phyloP scores from a whole-genome alignment of 2,888 invertebrate genomes.

The Pyrrhosoma nymphula region DNA sequence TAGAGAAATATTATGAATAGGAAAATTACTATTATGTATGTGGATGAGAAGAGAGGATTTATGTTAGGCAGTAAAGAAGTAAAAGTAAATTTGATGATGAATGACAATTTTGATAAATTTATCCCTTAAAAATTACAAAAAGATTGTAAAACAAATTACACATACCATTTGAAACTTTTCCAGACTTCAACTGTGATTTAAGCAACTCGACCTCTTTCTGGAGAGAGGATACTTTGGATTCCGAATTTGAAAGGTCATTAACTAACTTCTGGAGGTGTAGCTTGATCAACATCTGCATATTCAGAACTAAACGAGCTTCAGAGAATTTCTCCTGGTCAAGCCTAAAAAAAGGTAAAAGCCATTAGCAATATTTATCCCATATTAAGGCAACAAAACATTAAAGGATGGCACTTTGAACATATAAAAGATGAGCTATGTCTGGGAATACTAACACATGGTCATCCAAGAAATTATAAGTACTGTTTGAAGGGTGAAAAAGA shows the following conservation, averaged over 20 bases:
- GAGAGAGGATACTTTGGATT: constrained; percentile 72
- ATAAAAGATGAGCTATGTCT: not conserved
- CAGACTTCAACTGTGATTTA: constrained; percentile 71
- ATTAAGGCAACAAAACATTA: not conserved
- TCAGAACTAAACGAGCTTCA: constrained; percentile 74
- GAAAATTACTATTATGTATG: too few relatives aligned
- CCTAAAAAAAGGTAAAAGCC: not conserved
- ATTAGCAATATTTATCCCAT: not conserved
- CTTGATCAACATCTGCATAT: constrained; percentile 76
- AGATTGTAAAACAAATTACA: constrained; percentile 70
- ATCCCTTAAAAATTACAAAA: not conserved
- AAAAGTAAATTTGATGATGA: too few relatives aligned
- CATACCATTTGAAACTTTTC: constrained; percentile 74
- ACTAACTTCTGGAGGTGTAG: constrained; percentile 75
- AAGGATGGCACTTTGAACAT: not conserved
- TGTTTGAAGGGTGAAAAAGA: too few relatives aligned
- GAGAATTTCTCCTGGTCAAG: constrained; percentile 46
- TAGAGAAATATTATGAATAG: too few relatives aligned
- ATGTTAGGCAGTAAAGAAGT: too few relatives aligned
- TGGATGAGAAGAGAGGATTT: too few relatives aligned
- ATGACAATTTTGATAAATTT: not conserved
- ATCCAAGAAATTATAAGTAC: not conserved
- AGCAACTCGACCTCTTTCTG: constrained; percentile 70
- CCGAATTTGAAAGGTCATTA: constrained; percentile 75
- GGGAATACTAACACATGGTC: not conserved